Evolutionary conservation across 2,888 invertebrate species (phyloP), one percentile per base, ranked within the genome.

Genomic region (Drosophila greeni): DNA sequence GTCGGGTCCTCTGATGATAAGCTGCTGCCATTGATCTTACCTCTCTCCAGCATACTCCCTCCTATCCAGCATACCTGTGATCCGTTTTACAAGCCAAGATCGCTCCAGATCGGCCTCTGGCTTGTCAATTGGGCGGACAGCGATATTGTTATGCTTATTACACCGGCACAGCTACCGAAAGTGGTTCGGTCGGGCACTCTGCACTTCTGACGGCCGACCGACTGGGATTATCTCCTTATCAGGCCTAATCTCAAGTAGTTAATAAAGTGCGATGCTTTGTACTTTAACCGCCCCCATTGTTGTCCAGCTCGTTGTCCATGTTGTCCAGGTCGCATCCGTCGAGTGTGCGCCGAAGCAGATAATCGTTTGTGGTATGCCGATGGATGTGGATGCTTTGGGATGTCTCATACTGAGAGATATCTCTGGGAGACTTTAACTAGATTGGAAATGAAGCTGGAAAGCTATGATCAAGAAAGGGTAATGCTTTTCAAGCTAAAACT

Each of bases 201-300:
- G 73, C 72, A 74, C 70, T 70, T 71, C 65, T 69, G 74, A 74
- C 53, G 70, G 76, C 84, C 82, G 82, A 74, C 80, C 76, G 72
- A 70, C 66, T 60, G 64, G 78, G 86, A 86, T 86, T 87, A 86
- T 85, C 87, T 86, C 81, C 82, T 86, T 86, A 86, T 86, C 86
- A 85, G 87, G 71, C 79, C 74, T 86, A 86, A 86, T 86, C 86
- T 86, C 87, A 86, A 86, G 87, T 86, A 87, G 85, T 86, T 87
- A 86, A 87, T 86, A 87, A 86, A 87, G 87, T 86, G 86, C 86
- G 76, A 82, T 80, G 81, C 84, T 86, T 86, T 86, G 87, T 87
- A 80, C 80, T 86, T 77, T 72, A 73, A 74, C 86, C 86, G 86
- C 80, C 75, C 58, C 70, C 71, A 78, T 85, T 86, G 83, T 85